Conservation (phyloP, 2,888 invertebrate genomes). For the Lasioglossum pauxillum region DNA sequence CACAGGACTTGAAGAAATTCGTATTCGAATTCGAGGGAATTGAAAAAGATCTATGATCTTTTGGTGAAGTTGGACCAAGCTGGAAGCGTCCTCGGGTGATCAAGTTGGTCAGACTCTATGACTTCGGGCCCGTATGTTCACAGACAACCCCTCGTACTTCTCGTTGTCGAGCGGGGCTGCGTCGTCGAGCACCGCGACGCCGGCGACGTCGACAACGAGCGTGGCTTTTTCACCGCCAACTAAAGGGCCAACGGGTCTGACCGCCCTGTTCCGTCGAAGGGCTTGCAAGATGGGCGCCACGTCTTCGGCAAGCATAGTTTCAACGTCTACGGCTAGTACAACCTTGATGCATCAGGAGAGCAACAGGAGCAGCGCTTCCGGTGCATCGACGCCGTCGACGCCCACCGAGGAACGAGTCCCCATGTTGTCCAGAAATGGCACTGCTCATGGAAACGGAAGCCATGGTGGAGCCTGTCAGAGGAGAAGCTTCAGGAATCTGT, state of each 20-base stretch:
- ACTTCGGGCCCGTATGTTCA: constrained; percentile 80
- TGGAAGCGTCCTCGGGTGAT: constrained; percentile 12
- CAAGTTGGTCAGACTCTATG: constrained; percentile 35
- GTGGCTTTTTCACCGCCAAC: constrained; percentile 52
- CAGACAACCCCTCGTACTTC: constrained; percentile 93
- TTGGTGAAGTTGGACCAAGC: not conserved
- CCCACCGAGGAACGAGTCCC: constrained; percentile 74
- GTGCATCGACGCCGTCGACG: constrained; percentile 71
- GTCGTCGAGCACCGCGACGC: constrained; percentile 61
- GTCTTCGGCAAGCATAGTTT: constrained; percentile 74
- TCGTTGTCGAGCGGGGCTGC: constrained; percentile 85
- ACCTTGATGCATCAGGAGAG: constrained; percentile 68
- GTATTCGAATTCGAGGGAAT: not conserved
- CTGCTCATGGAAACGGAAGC: constrained; percentile 28
- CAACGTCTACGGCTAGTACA: constrained; percentile 73
- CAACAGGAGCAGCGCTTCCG: constrained; percentile 67
- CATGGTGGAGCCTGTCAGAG: constrained; percentile 64
- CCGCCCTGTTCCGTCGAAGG: constrained; percentile 75
- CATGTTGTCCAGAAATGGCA: constrained; percentile 67
- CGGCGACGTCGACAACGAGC: constrained; percentile 50
- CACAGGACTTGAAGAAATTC: not conserved
- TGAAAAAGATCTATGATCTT: not conserved
- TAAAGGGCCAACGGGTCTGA: constrained; percentile 71
- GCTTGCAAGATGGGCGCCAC: constrained; percentile 75
- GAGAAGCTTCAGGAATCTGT: constrained; percentile 87